These are phyloP conservation scores for Sebastes umbrosus DNA, from an alignment of 2,797 vertebrate genomes.

Conservation along the genomic window DNA sequence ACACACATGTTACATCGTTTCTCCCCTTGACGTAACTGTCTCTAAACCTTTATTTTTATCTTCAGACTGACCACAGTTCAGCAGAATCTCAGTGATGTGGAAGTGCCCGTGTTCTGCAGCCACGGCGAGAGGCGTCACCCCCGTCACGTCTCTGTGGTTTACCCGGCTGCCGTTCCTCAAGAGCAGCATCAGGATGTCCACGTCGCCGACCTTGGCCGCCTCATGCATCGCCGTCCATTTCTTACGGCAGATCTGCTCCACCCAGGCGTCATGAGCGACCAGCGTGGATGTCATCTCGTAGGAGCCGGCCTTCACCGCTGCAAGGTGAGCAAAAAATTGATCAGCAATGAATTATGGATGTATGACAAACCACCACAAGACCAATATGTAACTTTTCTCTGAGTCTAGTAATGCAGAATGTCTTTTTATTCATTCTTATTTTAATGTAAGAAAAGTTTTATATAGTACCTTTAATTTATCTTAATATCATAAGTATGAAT, in stretches of 20 bases:
- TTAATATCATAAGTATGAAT: background rate
- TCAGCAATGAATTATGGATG: background rate
- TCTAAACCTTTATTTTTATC: background rate
- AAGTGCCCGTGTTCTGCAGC: slow-evolving; percentile 86
- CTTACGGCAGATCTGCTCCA: slow-evolving; percentile 85
- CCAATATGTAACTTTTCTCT: background rate
- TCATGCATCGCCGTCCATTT: slow-evolving; percentile 90
- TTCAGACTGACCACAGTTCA: slow-evolving; percentile 85
- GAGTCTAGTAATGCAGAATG: background rate
- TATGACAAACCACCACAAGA: background rate
- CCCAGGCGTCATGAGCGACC: slow-evolving; percentile 81
- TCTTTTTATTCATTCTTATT: background rate
- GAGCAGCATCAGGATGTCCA: slow-evolving; percentile 84
- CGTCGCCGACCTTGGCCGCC: slow-evolving; percentile 85
- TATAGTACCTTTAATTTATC: background rate
- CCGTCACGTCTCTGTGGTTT: slow-evolving; percentile 82
- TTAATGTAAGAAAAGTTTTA: background rate
- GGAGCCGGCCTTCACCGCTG: slow-evolving; percentile 82
- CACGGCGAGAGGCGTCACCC: slow-evolving; percentile 86
- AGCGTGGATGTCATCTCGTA: slow-evolving; percentile 82
- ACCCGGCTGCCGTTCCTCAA: slow-evolving; percentile 83
- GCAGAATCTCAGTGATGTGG: slow-evolving; percentile 86
- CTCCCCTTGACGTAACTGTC: no score
- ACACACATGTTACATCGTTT: background rate
- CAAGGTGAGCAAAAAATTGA: background rate